Base-by-base conservation (phyloP, 2,113 vertebrate species). In the Cichladusa arquata region DNA sequence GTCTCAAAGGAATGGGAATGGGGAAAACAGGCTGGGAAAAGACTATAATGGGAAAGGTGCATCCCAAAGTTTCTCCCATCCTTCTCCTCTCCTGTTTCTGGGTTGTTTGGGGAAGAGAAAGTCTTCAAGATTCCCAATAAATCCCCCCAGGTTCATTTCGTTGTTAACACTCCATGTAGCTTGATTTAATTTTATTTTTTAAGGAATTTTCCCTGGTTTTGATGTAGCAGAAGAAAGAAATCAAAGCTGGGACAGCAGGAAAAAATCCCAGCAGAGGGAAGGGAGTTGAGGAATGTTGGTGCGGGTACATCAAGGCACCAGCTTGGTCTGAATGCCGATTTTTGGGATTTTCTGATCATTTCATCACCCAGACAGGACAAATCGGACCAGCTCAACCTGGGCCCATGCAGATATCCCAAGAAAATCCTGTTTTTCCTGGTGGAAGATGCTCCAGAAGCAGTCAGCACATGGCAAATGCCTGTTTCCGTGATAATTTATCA, bases 31-130 rank as follows among this genome's bases (percentile, higher is more conserved):
- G 31, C 15, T 8, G 14, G 64, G 34, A 50, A 53, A 64, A 53
- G 25, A 23, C 2, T 31, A 11, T n/a, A 22, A 0, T 3, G 28
- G 53, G 34, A 86, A 40, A 1, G 4, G 19, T 6, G 13, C 33
- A 10, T 9, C 33, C 29, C 26, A 17, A 12, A 51, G 7, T 11
- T 56, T 33, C 22, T 48, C 57, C 38, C 22, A 5, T 40, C 69
- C 15, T 64, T 56, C 33, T 60, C 28, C 48, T 29, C 20, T 12
- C 23, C 28, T 60, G 2, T 6, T 42, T 19, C 4, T 7, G 8
- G 53, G 23, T 48, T 70, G 6, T 73, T 36, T 38, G n/a, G 16
- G 20, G 69, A 50, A 50, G 18, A 47, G 14, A 15, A 80, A 47
- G 1, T 22, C 26, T 38, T 72, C 19, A 57, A 28, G 14, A 29